These are phyloP conservation scores for Bambusicola thoracicus DNA, from an alignment of 2,113 vertebrate genomes.

Conservation along the genomic window DNA sequence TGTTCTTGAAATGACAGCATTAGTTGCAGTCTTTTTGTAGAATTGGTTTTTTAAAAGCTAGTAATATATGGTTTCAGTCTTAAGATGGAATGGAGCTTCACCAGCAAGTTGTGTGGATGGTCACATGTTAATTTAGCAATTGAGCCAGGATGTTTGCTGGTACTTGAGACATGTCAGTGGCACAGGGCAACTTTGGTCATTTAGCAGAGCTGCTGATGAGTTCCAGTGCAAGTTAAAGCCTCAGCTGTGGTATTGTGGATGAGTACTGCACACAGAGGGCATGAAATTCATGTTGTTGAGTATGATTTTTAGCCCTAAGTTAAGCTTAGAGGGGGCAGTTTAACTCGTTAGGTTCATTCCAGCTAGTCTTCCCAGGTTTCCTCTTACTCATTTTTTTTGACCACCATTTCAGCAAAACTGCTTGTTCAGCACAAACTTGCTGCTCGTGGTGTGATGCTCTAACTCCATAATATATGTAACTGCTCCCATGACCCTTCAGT, in stretches of 20 bases:
- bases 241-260: fast-evolving
- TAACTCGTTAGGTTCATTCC: background rate
- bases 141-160: background rate
- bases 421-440: background rate
- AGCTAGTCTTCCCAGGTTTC: background rate
- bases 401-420: background rate
- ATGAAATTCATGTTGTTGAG: background rate
- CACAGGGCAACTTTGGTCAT: fast-evolving
- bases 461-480: background rate
- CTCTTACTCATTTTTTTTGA: background rate
- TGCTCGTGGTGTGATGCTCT: background rate
- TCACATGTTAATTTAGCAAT: background rate
- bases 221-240: background rate
- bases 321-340: background rate
- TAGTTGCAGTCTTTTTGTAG: background rate
- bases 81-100: background rate
- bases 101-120: background rate
- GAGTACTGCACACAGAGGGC: background rate
- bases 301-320: background rate
- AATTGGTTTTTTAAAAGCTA: background rate
- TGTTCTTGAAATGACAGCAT: background rate
- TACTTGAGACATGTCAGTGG: background rate
- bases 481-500: background rate
- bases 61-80: background rate
- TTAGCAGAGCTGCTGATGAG: background rate